Base-by-base conservation (phyloP, 2,113 vertebrate species). In the Pangasianodon hypophthalmus region DNA sequence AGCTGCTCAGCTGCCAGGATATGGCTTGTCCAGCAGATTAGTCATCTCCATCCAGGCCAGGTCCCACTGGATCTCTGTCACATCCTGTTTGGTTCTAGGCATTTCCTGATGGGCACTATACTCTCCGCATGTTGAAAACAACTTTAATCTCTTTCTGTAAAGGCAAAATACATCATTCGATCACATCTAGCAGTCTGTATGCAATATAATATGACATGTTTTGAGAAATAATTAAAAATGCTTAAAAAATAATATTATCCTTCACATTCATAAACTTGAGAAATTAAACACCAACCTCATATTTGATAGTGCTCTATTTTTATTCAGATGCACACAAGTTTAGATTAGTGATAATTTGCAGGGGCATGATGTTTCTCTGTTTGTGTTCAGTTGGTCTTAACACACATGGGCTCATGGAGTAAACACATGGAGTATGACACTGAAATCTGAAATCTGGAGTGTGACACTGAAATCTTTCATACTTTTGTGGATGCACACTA, bases 11-110 rank as follows among this genome's bases (percentile, higher is more conserved):
- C 58, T 89, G 67, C 79, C 62, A 64, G 71, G 13, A 69, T 18
- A 41, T 32, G 87, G 73, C 37, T 89, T 91, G 32, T 88, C 81
- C 54, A 92, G 71, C 88, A 92, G 60, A 88, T 91, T 92, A 87
- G 93, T 92, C 95, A 95, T 96, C 92, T 96, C 95, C 94, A 96
- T 95, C 96, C 96, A 96, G 64, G 95, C 94, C 82, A 96, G 90
- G 88, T 95, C 94, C 96, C 96, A 96, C 90, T 96, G 95, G 90
- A 96, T 93, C 79, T 96, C 95, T 2, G 95, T 95, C 21, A 69
- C 92, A 0, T 96, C 96, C 92, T 94, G 95, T 79, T 95, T 95
- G 67, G 95, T 96, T 4, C 44, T 93, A 88, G 95, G 95, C 87
- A 92, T 90, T 52, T 82, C 92, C 87, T 87, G 87, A 14, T 80